Evolutionary conservation across 2,888 invertebrate genomes (phyloP).

Genomic region (Scaptomyza parva): DNA sequence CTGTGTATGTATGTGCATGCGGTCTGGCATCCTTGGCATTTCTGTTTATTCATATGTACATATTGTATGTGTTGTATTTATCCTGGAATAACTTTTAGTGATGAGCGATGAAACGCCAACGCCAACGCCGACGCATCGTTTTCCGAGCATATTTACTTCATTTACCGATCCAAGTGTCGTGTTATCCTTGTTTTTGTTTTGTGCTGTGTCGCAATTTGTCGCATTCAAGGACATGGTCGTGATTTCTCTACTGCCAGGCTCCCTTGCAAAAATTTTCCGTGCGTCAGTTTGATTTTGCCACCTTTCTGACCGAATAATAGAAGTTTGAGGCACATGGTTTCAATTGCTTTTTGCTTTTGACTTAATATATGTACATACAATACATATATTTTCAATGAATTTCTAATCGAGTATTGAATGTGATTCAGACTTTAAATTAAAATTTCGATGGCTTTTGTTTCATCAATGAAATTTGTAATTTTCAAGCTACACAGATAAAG

Average conservation of each 20-base stretch:
- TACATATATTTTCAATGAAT: neutral
- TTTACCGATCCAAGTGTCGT: constrained; percentile 4
- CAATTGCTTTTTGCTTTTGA: constrained; percentile 23
- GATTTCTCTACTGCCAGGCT: constrained; percentile 47
- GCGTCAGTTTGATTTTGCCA: constrained; percentile 51
- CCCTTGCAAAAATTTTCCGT: constrained; percentile 40
- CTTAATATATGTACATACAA: no score
- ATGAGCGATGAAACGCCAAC: no score
- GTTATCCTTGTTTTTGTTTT: constrained; percentile 12
- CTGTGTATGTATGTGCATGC: neutral
- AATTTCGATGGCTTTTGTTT: constrained; percentile 1
- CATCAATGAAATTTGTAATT: neutral
- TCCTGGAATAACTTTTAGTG: constrained; percentile 32
- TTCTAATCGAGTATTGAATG: constrained; percentile 1
- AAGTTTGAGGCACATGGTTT: constrained; percentile 15
- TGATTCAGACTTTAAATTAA: neutral
- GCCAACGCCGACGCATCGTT: constrained; percentile 6
- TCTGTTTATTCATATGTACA: neutral
- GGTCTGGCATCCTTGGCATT: constrained; percentile 53
- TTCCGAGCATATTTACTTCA: constrained; percentile 32
- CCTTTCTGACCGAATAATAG: constrained; percentile 6
- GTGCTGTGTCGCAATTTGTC: constrained; percentile 63
- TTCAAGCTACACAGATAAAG: neutral
- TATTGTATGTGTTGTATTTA: constrained; percentile 10
- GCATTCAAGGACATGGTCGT: constrained; percentile 67